Base-by-base conservation (phyloP, 2,113 vertebrate species). In the Dromiciops gliroides region DNA sequence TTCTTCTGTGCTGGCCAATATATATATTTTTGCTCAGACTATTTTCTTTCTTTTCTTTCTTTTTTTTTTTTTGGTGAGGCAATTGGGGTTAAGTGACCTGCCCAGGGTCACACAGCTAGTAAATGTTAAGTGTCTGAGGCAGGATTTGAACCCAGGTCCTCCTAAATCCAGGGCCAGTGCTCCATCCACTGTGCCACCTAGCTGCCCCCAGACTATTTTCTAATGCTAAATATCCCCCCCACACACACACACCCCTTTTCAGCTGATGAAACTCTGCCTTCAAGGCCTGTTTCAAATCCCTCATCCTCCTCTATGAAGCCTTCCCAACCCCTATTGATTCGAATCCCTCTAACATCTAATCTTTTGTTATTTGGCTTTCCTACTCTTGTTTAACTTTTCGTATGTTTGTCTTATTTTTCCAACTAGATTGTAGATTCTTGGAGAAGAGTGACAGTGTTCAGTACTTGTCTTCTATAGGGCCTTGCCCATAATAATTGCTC, bases 381-480 rank as follows among this genome's bases (percentile, higher is more conserved):
- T 93, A 51, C 94, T 95, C 22, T 90, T 94, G 37, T 94, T 94
- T 96, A 96, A 94, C 90, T 88, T 96, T n/a, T 75, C 28, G 91
- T 5, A 5, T 75, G 90, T 75, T 96, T 97, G 48, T 60, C 56
- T 44, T 75, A 89, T 75, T 96, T 97, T 50, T 60, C 56, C 47
- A 96, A n/a, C 94, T 96, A 95, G 48, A 60, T 92, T 94, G 44
- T 95, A 60, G 56, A 37, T 56, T 94, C 19, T 25, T 92, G 23
- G 50, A 37, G 22, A 51, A 94, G 50, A 88, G 53, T 83, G 56
- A 83, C 94, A 92, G 48, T 95, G 31, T 92, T 92, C 12, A n/a
- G 19, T 67, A 75, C 88, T 97, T 96, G 56, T 50, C 44, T 96
- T 92, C 44, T 94, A 93, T 44, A 94, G 31, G 95, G 51, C 91